Evolutionary conservation across 1,140 invertebrate genomes (phyloP).

Genomic region (Carcinoscorpius rotundicauda): DNA sequence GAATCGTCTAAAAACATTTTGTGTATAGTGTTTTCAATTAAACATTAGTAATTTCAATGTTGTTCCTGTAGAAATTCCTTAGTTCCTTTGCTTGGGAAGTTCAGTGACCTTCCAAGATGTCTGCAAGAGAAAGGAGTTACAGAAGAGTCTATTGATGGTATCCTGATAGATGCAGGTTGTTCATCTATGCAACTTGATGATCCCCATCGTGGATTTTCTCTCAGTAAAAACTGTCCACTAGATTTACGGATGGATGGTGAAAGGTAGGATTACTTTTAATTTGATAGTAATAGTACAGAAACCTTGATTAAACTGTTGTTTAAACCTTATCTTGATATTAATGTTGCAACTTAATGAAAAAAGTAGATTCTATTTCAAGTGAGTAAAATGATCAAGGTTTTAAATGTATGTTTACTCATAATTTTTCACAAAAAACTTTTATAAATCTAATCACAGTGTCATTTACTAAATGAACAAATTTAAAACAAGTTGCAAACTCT

Average conservation of each 20-base stretch:
- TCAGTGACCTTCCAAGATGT: constrained; percentile 67
- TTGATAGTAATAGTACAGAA: background rate
- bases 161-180: constrained; percentile 88
- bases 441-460: too few species aligned
- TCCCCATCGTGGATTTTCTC: constrained; percentile 65
- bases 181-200: constrained; percentile 90
- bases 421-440: too few species aligned
- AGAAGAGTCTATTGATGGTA: constrained; percentile 60
- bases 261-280: constrained; percentile 33
- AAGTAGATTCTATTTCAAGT: background rate
- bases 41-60: too few species aligned
- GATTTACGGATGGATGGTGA: constrained; percentile 92
- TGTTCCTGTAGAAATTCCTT: constrained; percentile 37
- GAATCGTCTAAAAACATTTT: constrained; percentile 17
- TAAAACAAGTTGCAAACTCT: too few species aligned
- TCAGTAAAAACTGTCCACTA: constrained; percentile 69
- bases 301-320: background rate
- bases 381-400: too few species aligned
- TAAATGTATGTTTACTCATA: too few species aligned
- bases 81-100: constrained; percentile 64
- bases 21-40: too few species aligned
- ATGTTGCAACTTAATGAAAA: constrained; percentile 2
- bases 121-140: constrained; percentile 45
- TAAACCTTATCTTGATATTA: background rate
- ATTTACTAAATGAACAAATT: too few species aligned